Base-by-base conservation (phyloP, 1,140 invertebrate species). In the Phymorhynchus buccinoides region DNA sequence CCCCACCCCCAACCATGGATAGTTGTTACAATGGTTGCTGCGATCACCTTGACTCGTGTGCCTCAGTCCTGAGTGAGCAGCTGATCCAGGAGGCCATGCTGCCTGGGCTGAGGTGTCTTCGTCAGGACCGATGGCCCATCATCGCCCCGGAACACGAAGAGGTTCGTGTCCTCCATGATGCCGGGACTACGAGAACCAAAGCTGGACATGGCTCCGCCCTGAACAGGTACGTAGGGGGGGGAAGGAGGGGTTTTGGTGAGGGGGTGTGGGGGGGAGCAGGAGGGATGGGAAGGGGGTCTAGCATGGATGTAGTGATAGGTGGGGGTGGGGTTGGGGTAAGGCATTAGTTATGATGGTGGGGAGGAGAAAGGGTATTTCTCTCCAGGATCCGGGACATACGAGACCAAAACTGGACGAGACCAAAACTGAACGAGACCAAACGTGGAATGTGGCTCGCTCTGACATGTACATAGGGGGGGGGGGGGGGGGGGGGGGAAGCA, bases 31-130 rank as follows among this genome's bases (percentile, higher is more conserved):
- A n/a, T n/a, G n/a, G n/a, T n/a, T n/a, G n/a, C 22, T 81, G 9
- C 22, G 35, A 44, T 52, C 6, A 71, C 80, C 75, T 82, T 85
- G 62, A 84, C 81, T 87, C 66, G n/a, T 18, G 56, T 18, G 12
- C 0, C n/a, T n/a, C 71, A 93, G 93, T 93, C 86, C 91, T 93
- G 85, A 93, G 90, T 88, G 91, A 93, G 75, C 92, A 94, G 87
- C 84, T 94, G 73, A 90, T 93, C 35, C 87, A 90, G 66, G 93
- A 93, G 87, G 90, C 92, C 12, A 91, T 94, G 89, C 86, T 94
- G 71, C 93, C 93, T 75, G 93, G 93, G 0, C 85, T 94, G 80
- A 86, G 90, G 12, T 93, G 92, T 89, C 87, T 94, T 66, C 89
- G 89, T 48, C 88, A 90, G 48, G 93, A 94, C 83, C 89, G 94